phyloP scores from a whole-genome alignment of 2,888 invertebrate genomes.

The Mythimna impura region DNA sequence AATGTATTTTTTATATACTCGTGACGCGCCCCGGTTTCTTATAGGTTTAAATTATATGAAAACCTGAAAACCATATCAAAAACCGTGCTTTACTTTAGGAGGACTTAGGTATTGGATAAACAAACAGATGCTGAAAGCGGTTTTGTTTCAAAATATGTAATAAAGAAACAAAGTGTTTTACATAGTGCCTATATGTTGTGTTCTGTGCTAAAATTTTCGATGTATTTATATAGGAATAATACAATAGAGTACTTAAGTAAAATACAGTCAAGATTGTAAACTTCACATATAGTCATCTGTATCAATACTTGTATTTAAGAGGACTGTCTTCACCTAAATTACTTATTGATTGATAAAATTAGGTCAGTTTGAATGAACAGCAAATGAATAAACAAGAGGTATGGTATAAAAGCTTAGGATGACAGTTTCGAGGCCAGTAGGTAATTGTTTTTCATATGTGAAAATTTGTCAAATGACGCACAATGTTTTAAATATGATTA shows the following conservation, averaged over 20 bases:
- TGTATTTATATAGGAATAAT: neutral
- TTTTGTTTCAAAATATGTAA: neutral
- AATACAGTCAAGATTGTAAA: neutral
- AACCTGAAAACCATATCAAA: too few species aligned
- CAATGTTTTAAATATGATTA: neutral
- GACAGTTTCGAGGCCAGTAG: neutral
- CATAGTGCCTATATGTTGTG: conserved; percentile 2
- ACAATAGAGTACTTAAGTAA: neutral
- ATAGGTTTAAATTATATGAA: too few species aligned
- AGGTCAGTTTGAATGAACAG: neutral
- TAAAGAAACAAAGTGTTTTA: neutral
- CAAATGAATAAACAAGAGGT: neutral
- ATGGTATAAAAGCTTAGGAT: neutral
- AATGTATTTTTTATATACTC: neutral
- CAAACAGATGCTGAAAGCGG: too few species aligned
- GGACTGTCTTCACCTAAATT: conserved; percentile 6
- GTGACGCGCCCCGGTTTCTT: too few species aligned
- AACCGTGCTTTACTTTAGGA: too few species aligned
- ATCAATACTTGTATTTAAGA: conserved; percentile 9
- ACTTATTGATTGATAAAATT: conserved; percentile 19
- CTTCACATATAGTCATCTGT: conserved; percentile 2
- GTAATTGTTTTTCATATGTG: neutral
- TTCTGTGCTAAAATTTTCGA: conserved; percentile 10
- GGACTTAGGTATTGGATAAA: too few species aligned
- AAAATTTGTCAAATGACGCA: neutral